These are phyloP conservation scores for Athene noctua DNA, from an alignment of 2,113 vertebrate genomes.

Conservation along the genomic window DNA sequence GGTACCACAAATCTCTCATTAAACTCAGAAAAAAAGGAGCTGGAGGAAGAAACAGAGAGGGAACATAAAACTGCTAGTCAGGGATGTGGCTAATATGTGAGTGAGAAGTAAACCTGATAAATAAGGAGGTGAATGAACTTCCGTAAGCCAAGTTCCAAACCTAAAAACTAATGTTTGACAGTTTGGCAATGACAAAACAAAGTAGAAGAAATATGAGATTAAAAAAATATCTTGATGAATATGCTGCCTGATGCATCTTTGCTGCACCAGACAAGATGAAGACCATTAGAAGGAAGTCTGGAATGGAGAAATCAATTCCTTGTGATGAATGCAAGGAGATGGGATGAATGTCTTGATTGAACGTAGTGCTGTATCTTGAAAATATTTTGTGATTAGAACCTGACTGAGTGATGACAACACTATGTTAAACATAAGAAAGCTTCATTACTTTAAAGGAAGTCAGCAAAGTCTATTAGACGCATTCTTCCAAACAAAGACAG, in stretches of 20 bases:
- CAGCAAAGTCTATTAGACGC: background rate
- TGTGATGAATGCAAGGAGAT: background rate
- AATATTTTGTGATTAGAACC: constrained; percentile 7
- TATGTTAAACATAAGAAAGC: background rate
- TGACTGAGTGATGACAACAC: background rate
- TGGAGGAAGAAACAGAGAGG: background rate
- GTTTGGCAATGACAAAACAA: background rate
- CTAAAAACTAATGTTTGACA: background rate
- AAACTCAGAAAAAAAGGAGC: background rate
- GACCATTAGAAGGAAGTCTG: background rate
- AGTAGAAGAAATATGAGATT: background rate
- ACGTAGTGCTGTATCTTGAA: background rate
- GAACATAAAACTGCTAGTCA: background rate
- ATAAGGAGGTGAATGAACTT: background rate
- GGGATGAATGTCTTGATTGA: background rate
- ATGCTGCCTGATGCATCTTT: background rate
- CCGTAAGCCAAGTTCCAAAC: background rate
- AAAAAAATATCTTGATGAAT: background rate
- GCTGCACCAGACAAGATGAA: background rate
- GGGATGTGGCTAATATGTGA: accelerated
- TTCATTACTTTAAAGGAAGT: background rate
- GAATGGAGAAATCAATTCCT: background rate
- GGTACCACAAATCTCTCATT: background rate
- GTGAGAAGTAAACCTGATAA: background rate
- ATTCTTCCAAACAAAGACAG: background rate